These are phyloP conservation scores for Clarias gariepinus DNA, from an alignment of 2,113 vertebrate genomes.

Conservation along the genomic window DNA sequence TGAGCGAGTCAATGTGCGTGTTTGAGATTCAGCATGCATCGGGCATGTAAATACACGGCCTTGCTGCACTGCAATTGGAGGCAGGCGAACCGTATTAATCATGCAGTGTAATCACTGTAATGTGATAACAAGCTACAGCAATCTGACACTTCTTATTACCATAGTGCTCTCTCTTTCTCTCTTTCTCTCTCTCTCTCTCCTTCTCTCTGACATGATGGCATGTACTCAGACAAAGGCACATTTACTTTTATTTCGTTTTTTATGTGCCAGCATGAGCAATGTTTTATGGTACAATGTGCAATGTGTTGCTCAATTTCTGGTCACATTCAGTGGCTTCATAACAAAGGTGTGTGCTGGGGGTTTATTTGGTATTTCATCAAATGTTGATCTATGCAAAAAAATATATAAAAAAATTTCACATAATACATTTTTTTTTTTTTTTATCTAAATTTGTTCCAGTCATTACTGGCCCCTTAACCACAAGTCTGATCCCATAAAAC, in stretches of 20 bases:
- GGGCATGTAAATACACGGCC: conserved; percentile 13
- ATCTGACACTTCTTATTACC: conserved; percentile 57
- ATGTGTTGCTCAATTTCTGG: not conserved
- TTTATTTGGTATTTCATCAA: not conserved
- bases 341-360: not conserved
- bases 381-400: not conserved
- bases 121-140: conserved; percentile 53
- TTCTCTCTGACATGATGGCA: not conserved
- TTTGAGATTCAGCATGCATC: not conserved
- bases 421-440: not conserved
- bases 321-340: not conserved
- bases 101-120: conserved; percentile 55
- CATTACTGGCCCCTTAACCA: not conserved
- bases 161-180: conserved; percentile 16
- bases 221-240: not conserved
- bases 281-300: not conserved
- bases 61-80: conserved; percentile 26
- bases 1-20: not conserved
- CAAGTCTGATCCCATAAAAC: not conserved
- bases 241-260: not conserved
- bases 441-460: not conserved
- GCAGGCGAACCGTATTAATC: conserved; percentile 50
- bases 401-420: not conserved
- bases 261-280: not conserved
- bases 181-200: not conserved